These are phyloP conservation scores for Nothoprocta perdicaria DNA, from an alignment of 2,113 vertebrate genomes.

Conservation along the genomic window DNA sequence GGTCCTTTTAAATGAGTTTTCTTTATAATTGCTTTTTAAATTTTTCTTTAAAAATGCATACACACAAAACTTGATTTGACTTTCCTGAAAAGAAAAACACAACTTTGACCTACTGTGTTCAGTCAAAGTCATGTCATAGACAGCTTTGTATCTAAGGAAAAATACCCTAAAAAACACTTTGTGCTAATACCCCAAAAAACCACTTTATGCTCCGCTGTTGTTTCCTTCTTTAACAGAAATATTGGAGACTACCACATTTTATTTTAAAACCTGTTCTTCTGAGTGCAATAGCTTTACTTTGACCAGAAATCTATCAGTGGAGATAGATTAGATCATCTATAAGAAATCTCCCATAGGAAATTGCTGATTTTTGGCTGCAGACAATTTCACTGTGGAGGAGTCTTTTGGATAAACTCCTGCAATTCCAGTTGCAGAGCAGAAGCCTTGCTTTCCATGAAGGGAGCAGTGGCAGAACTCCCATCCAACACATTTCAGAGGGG, in stretches of 20 bases:
- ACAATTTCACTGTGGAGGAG: accelerated
- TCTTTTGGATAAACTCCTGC: not conserved
- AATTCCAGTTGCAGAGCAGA: not conserved
- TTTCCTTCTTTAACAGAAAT: not conserved
- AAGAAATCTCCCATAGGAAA: no score
- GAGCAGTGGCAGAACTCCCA: accelerated
- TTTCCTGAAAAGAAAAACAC: not conserved
- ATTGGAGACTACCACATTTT: not conserved
- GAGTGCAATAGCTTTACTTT: not conserved
- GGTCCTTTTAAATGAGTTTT: not conserved
- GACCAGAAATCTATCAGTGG: not conserved
- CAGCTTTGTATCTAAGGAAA: not conserved
- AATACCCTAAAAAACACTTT: not conserved
- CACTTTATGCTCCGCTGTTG: not conserved
- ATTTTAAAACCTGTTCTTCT: not conserved
- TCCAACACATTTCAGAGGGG: not conserved
- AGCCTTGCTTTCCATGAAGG: accelerated
- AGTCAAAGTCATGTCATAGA: not conserved
- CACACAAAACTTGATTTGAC: not conserved
- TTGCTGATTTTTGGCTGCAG: not conserved
- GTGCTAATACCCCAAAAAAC: not conserved
- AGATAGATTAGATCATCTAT: not conserved
- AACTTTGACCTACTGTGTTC: not conserved
- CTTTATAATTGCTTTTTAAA: not conserved
- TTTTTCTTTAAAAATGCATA: not conserved